A percentile compares a stretch with the other conserved stretches of the same genome.
Conservation (phyloP, 1,140 invertebrate species). For the Lepidotrigona ventralis region DNA sequence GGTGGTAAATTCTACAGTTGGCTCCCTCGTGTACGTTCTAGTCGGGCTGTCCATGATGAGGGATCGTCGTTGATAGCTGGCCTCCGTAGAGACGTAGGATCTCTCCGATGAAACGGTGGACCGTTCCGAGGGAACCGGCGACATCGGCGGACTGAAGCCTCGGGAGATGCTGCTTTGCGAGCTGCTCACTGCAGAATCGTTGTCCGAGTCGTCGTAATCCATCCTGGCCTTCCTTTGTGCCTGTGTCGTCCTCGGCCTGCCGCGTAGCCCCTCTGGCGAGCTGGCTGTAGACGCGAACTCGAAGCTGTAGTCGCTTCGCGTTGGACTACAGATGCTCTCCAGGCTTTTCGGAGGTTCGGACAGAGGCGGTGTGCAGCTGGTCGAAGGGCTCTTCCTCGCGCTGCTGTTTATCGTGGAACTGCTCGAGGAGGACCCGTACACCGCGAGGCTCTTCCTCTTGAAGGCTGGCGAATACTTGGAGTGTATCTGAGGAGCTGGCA, state of each 20-base stretch:
- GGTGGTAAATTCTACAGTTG: slow-evolving; percentile 29
- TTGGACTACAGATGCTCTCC: slow-evolving; percentile 83
- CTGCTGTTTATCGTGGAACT: slow-evolving; percentile 74
- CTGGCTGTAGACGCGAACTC: slow-evolving; percentile 74
- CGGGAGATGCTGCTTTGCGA: slow-evolving; percentile 86
- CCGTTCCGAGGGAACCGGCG: slow-evolving; percentile 78
- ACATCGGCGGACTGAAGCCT: slow-evolving; percentile 83
- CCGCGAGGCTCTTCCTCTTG: slow-evolving; percentile 87
- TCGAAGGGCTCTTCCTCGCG: slow-evolving; percentile 51
- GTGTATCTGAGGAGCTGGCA: slow-evolving; percentile 79
- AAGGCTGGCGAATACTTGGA: slow-evolving; percentile 92
- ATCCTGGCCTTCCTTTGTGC: slow-evolving; percentile 69
- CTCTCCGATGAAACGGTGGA: slow-evolving; percentile 72
- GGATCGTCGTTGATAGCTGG: slow-evolving; percentile 59
- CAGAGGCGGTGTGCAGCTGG: slow-evolving; percentile 39
- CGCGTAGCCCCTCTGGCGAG: slow-evolving; percentile 67
- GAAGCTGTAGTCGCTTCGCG: slow-evolving; percentile 80
- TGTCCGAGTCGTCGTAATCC: slow-evolving; percentile 87
- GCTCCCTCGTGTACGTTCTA: slow-evolving; percentile 44
- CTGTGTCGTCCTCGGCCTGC: slow-evolving; percentile 49
- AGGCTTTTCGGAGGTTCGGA: slow-evolving; percentile 81
- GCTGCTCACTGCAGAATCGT: slow-evolving; percentile 91
- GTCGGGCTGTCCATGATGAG: slow-evolving; percentile 63
- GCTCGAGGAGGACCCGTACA: slow-evolving; percentile 80
- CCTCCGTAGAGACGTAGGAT: slow-evolving; percentile 68